phyloP scores from a whole-genome alignment of 2,797 vertebrate species.

The Cynodonichthys magdalenae region DNA sequence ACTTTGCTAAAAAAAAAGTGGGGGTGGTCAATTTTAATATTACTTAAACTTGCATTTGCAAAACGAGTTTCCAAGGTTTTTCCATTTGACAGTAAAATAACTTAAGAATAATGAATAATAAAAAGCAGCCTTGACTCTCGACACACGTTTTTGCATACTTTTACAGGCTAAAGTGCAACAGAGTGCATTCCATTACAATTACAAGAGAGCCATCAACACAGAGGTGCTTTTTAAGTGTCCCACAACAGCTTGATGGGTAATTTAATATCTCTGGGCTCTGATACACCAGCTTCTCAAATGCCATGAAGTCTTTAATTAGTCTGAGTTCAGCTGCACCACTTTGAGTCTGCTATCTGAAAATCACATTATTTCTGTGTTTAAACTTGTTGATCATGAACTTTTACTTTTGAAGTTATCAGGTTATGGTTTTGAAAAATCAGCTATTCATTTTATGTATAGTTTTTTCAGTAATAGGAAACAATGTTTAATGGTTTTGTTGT shows the following conservation, averaged over 20 bases:
- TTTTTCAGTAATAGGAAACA: too few species aligned
- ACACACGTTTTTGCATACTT: conserved; percentile 22
- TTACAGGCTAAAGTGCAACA: conserved; percentile 13
- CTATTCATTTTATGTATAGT: too few species aligned
- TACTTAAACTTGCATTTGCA: conserved; percentile 13
- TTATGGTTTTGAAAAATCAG: too few species aligned
- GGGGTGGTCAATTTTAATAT: conserved; percentile 5
- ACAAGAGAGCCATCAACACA: neutral
- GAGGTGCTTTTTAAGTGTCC: neutral
- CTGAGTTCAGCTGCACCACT: neutral
- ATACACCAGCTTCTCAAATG: conserved; percentile 6
- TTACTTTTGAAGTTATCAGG: too few species aligned
- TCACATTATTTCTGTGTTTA: too few species aligned
- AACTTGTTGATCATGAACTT: too few species aligned
- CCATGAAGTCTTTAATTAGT: neutral
- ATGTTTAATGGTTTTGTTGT: too few species aligned
- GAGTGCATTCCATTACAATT: conserved; percentile 9
- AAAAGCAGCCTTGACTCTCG: conserved; percentile 19
- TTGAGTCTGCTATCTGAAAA: neutral
- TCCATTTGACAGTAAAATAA: conserved; percentile 8
- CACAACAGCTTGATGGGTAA: neutral
- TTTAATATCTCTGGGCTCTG: neutral
- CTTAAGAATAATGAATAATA: conserved; percentile 21
- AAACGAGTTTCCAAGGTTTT: conserved; percentile 10
- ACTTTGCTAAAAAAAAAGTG: conserved; percentile 8